Conservation (phyloP, 2,113 vertebrate genomes). For the Paedocypris sp. region DNA sequence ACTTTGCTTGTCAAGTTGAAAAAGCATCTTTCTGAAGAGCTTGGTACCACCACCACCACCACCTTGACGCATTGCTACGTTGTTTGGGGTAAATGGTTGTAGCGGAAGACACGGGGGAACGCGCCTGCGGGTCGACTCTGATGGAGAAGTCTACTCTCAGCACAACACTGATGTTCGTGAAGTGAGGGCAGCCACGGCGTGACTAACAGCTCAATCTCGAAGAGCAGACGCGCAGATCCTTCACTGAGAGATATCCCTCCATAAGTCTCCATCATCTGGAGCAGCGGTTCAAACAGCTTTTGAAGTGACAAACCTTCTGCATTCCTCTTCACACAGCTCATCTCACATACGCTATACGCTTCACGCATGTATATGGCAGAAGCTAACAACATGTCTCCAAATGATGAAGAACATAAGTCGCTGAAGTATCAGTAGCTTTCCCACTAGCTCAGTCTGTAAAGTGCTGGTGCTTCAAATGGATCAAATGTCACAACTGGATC, state of each 20-base stretch:
- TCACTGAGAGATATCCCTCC: constrained; percentile 10
- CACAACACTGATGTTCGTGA: constrained; percentile 22
- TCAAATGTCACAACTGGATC: no score
- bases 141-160: background rate
- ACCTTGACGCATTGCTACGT: no score
- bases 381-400: background rate
- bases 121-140: background rate
- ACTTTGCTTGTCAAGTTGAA: no score
- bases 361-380: background rate
- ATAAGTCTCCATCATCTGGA: constrained; percentile 11
- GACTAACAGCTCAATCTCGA: constrained; percentile 27
- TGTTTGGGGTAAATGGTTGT: no score
- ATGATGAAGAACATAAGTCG: no score
- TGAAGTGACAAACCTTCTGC: constrained; percentile 12
- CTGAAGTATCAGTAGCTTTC: no score
- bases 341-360: background rate
- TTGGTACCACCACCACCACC: no score
- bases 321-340: background rate
- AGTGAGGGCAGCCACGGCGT: constrained; percentile 21
- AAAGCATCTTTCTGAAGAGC: no score
- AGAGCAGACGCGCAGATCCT: background rate
- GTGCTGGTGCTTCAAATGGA: no score
- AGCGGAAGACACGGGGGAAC: background rate
- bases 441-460: no score
- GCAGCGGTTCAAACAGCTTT: background rate